Evolutionary conservation across 2,113 vertebrate genomes (phyloP), one percentile per base, ranked within the genome.

Genomic region (Microtus richardsoni): DNA sequence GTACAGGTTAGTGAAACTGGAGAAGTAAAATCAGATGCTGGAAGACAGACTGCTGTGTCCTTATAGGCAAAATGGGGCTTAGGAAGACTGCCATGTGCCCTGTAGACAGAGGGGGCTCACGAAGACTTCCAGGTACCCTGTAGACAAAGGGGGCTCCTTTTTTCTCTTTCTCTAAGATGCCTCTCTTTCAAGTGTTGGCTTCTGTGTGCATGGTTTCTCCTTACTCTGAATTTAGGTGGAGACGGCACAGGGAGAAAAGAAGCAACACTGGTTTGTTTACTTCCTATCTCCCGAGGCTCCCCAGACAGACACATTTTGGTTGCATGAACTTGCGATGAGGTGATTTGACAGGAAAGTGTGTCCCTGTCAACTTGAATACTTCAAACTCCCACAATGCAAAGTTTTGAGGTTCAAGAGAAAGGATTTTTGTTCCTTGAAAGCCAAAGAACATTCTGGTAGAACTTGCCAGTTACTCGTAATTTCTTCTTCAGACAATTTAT

Each of bases 221-320:
- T 88, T 91, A 54, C 17, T 89, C 88, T 60, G 75, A 80, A 22
- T 64, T 75, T 84, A 66, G 28, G 88, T 71, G 47, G 47, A 93
- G 39, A 70, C 86, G 49, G 30, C 28, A 26, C 3, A 22, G 47
- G 22, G 41, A 89, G 33, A 24, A 17, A 70, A 33, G 58, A 82
- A 36, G 62, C 77, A 80, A 8, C 3, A 28, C 60, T 19, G 10
- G 58, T 91, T 92, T 84, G 19, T 28, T 75, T 64, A 7, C 58
- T 54, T 60, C n/a, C 26, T 64, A 0, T 71, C n/a, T 84, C 22
- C 71, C 36, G 5, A 52, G 24, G 49, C 44, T 47, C 9, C 60
- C 33, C 33, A 16, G 54, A 22, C 24, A 14, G 39, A 16, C 33
- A 73, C 8, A 8, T 62, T 97, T 93, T 73, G 70, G 26, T 49